A percentile compares a stretch with the other conserved stretches of the same genome.
Evolutionary conservation across 2,113 vertebrate genomes (phyloP).

Genomic region (Calidris pygmaea): DNA sequence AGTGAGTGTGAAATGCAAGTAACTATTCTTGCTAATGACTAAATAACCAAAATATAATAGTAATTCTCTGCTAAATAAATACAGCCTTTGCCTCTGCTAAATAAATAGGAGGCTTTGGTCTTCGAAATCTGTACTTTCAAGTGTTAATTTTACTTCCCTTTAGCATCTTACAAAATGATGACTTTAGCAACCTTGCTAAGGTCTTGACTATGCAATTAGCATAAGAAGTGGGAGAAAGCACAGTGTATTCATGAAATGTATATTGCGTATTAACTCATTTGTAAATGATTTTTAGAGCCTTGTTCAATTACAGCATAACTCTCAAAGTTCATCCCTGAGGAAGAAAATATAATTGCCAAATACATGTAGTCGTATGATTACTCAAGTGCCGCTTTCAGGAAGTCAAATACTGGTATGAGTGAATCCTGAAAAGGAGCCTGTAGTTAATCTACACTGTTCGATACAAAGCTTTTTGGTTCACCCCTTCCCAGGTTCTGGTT

Average conservation of each 20-base stretch:
- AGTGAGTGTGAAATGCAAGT: neutral
- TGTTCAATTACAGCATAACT: neutral
- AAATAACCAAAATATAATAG: neutral
- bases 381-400: neutral
- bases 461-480: neutral
- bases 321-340: neutral
- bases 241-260: neutral
- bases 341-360: neutral
- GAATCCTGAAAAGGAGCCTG: neutral
- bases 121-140: neutral
- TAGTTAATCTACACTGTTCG: neutral
- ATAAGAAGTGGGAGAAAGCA: neutral
- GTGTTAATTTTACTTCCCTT: neutral
- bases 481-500: neutral
- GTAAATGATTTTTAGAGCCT: constrained; percentile 1
- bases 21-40: neutral
- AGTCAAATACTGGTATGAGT: neutral
- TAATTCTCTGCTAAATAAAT: neutral
- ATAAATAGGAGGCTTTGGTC: neutral
- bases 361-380: neutral
- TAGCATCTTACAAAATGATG: neutral
- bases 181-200: neutral
- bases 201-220: neutral
- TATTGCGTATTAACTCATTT: neutral
- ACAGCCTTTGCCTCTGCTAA: neutral